Percentiles rank a stretch among this genome's conserved stretches.
These are phyloP conservation scores for Lepidocolaptes lacrymiger DNA, from an alignment of 2,797 vertebrate species.

Conservation along the genomic window DNA sequence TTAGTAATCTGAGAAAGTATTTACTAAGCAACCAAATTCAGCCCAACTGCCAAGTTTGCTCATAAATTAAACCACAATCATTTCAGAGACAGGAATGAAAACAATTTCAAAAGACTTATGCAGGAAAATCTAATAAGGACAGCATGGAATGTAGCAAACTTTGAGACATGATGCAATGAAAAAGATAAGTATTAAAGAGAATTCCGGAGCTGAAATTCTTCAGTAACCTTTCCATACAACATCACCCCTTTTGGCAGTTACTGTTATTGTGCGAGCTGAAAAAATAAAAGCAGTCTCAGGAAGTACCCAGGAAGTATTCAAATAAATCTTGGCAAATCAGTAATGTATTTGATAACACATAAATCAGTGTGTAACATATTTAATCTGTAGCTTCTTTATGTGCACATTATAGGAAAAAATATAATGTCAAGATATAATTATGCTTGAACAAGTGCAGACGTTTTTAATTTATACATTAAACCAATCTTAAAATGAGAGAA, in stretches of 20 bases:
- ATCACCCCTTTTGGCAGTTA: neutral
- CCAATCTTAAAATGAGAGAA: neutral
- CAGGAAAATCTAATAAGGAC: neutral
- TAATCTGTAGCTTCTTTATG: neutral
- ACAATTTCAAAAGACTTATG: neutral
- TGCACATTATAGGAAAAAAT: neutral
- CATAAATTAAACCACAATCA: neutral
- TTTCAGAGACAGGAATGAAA: neutral
- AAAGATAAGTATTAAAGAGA: neutral
- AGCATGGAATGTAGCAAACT: neutral
- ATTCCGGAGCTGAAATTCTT: neutral
- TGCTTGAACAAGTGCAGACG: neutral
- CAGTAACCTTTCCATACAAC: neutral
- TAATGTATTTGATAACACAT: neutral
- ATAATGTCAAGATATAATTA: neutral
- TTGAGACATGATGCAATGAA: neutral
- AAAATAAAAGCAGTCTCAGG: neutral
- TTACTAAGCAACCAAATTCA: neutral
- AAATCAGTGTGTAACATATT: neutral
- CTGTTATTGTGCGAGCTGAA: neutral
- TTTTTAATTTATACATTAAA: neutral
- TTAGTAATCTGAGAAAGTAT: neutral
- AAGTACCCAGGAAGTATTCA: neutral
- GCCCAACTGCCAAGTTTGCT: fast-evolving
- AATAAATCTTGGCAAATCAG: neutral